Conservation (phyloP, 2,888 invertebrate species). For the Monoplex corrugatus region DNA sequence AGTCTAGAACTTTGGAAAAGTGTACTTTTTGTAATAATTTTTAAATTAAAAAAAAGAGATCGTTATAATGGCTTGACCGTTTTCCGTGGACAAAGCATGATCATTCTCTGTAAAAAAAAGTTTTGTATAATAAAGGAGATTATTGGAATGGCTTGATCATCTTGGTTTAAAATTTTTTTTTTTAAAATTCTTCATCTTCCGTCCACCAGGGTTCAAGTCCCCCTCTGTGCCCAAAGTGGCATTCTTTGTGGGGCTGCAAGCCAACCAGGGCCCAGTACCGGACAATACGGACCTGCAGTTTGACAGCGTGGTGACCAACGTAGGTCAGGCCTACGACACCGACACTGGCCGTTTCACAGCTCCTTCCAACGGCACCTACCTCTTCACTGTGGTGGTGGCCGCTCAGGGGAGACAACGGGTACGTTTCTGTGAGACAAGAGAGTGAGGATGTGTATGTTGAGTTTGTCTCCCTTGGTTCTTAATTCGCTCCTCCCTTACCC, state of each 20-base stretch:
- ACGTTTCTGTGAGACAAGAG: constrained; percentile 44
- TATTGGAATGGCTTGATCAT: too few species aligned
- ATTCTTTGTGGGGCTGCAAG: constrained; percentile 79
- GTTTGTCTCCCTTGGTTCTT: not conserved
- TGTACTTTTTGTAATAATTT: too few species aligned
- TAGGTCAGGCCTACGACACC: constrained; percentile 74
- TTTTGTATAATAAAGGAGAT: too few species aligned
- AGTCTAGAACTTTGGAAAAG: too few species aligned
- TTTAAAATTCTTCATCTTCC: too few species aligned
- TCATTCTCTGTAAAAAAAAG: too few species aligned
- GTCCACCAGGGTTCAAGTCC: too few species aligned
- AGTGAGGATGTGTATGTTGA: constrained; percentile 20
- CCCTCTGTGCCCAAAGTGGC: too few species aligned
- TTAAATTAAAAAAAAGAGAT: too few species aligned
- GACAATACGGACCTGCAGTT: constrained; percentile 73
- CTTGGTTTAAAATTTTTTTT: too few species aligned
- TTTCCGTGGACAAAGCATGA: too few species aligned
- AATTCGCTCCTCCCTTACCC: not conserved
- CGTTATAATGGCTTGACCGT: too few species aligned
- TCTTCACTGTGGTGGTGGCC: constrained; percentile 79
- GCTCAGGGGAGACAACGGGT: constrained; percentile 80
- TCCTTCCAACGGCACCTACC: constrained; percentile 77
- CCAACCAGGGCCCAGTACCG: constrained; percentile 75
- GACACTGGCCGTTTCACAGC: constrained; percentile 77
- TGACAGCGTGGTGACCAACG: constrained; percentile 78